These are phyloP conservation scores for Sarcophaga subvicina DNA, from an alignment of 2,888 invertebrate genomes.

Conservation along the genomic window DNA sequence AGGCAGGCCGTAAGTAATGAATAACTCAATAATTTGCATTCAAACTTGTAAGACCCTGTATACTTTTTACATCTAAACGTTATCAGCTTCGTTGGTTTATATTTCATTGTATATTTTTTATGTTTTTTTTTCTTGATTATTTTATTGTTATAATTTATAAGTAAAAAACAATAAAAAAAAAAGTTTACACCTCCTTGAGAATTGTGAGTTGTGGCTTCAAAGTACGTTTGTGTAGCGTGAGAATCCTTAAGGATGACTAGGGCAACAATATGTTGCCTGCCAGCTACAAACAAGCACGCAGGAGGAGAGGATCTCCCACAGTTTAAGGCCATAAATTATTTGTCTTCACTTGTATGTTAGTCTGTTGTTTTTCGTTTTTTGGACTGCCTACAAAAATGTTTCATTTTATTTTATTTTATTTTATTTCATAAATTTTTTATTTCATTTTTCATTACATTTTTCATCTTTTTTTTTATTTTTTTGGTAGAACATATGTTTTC, in stretches of 20 bases:
- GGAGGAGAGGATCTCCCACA: conserved; percentile 56
- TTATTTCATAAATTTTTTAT: neutral
- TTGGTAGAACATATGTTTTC: conserved; percentile 48
- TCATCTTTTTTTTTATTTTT: neutral
- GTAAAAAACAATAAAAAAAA: neutral
- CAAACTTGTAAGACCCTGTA: too few relatives aligned
- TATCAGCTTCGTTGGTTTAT: neutral
- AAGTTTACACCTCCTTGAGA: conserved; percentile 59
- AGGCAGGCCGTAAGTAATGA: too few relatives aligned
- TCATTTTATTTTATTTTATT: conserved; percentile 8
- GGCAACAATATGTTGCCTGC: conserved; percentile 28
- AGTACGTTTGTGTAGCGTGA: conserved; percentile 47
- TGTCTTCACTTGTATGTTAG: conserved; percentile 52
- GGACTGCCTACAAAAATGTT: conserved; percentile 44
- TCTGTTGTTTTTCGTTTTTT: neutral
- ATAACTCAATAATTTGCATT: too few relatives aligned
- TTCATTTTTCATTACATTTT: neutral
- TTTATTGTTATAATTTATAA: neutral
- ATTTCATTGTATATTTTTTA: neutral
- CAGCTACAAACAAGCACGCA: neutral
- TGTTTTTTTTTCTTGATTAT: neutral
- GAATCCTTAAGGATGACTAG: conserved; percentile 63
- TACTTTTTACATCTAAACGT: too few relatives aligned
- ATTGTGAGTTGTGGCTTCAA: neutral
- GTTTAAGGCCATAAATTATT: conserved; percentile 62